Conservation (phyloP, 2,797 vertebrate species). For the Dicrostonyx torquatus region DNA sequence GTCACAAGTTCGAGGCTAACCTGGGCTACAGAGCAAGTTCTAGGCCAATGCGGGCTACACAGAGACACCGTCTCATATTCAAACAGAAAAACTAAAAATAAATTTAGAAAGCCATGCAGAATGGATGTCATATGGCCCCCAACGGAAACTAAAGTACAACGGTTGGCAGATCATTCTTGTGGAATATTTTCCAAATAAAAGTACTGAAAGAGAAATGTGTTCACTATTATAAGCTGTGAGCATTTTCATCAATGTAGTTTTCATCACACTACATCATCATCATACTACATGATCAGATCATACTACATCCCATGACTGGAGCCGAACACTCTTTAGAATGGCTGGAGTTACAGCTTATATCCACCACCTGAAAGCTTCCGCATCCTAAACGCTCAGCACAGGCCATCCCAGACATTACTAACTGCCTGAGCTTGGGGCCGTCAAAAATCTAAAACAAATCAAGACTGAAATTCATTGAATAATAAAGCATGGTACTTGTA, state of each 20-base stretch:
- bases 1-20: not conserved
- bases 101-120: not conserved
- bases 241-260: conserved; percentile 3
- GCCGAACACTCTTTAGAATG: not conserved
- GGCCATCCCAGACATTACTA: not conserved
- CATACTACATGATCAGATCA: too few species aligned
- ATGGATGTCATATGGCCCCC: conserved; percentile 2
- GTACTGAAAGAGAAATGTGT: not conserved
- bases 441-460: conserved; percentile 37
- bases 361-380: not conserved
- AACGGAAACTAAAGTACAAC: conserved; percentile 41
- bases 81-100: conserved; percentile 27
- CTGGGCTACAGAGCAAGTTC: not conserved
- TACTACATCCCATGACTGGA: conserved; percentile 3
- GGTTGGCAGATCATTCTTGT: conserved; percentile 9
- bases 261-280: too few species aligned
- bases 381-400: conserved; percentile 9
- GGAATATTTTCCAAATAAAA: conserved; percentile 31
- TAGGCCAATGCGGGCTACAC: not conserved
- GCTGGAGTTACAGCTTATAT: not conserved
- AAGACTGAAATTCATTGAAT: not conserved
- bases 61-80: not conserved
- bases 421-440: not conserved
- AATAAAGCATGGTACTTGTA: not conserved
- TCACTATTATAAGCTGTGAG: conserved; percentile 6